Evolutionary conservation across 2,888 invertebrate species (phyloP), one percentile per base, ranked within the genome.

Genomic region (Ceratothoa steindachneri): DNA sequence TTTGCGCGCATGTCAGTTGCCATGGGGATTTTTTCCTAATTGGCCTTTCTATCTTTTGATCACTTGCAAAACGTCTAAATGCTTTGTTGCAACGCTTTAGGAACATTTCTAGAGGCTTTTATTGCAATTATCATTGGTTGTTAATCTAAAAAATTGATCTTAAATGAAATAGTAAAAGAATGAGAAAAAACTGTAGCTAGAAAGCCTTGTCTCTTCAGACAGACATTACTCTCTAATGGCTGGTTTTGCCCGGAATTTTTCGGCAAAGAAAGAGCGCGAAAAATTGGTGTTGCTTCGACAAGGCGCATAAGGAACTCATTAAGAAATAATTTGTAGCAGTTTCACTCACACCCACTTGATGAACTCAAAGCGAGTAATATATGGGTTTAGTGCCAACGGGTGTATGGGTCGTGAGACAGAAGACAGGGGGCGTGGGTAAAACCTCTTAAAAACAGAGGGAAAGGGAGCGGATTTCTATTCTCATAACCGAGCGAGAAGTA

Each of bases 241-340:
- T n/a, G 27, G 12, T 22, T 60, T 60, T 24, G 60, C 60, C 60
- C n/a, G 24, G 60, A 60, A 60, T 12, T 60, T 15, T 51, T 15
- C 52, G 52, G 15, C 52, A 1, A 3, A 51, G 52, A n/a, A n/a
- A n/a, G 52, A n/a, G 52, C 19, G 19, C 19, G 15, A n/a, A n/a
- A n/a, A n/a, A n/a, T n/a, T n/a, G n/a, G n/a, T n/a, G n/a, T n/a
- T n/a, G n/a, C n/a, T 5, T 41, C 41, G 41, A 41, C 41, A 41
- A 41, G 24, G 24, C 19, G 24, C 60, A 60, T 60, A 60, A 60
- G 60, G 60, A 60, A 22, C 60, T 60, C 60, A 60, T 60, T 60
- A 60, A 60, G 60, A 60, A 60, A 60, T 60, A 60, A 60, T 60
- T 60, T 60, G 60, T 60, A 60, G 60, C 60, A 60, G 22, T 60